Evolutionary conservation across 2,113 vertebrate genomes (phyloP), one percentile per base, ranked within the genome.

Genomic region (Polypterus senegalus): DNA sequence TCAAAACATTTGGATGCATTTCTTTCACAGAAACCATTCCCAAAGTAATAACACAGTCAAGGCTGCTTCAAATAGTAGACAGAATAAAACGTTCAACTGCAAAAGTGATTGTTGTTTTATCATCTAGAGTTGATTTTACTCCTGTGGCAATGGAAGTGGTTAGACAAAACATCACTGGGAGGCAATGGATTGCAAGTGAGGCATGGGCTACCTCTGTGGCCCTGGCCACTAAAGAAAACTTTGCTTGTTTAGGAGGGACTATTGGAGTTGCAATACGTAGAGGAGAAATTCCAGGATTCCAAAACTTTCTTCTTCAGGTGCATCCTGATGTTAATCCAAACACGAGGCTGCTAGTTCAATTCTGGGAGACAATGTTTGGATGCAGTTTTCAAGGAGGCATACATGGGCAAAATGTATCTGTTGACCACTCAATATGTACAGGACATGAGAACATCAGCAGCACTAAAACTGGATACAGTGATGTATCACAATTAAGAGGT

Each of bases 121-220:
- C 56, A 46, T 51, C 49, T 8, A 27, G 48, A 7, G 48, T 47
- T 8, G 63, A 64, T 10, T 27, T 64, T 48, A 47, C 57, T 45
- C 54, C 55, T 10, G 47, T 64, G 55, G 8, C 58, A 45, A 64
- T 43, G 43, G 63, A 64, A 64, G 9, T 64, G 11, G 63, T 64
- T 5, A 51, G 10, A 7, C 63, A 59, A 9, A 63, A 63, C 9
- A 62, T 65, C 5, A 48, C 59, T 11, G 64, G 58, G 8, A 65
- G 51, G 11, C 57, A 59, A 9, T 65, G 64, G 64, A 56, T 65
- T 45, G 64, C 59, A 5, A 65, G 64, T 56, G 64, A 65, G 52
- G 64, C 58, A 1, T 65, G 64, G 64, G 53, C 61, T 48, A 63
- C 48, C 27, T 63, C 64, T 3, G 43, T 49, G 5, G 9, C 44